A percentile compares a stretch with the other conserved stretches of the same genome.
Evolutionary conservation across 2,113 vertebrate genomes (phyloP).

Genomic region (Mesoclemmys tuberculata): DNA sequence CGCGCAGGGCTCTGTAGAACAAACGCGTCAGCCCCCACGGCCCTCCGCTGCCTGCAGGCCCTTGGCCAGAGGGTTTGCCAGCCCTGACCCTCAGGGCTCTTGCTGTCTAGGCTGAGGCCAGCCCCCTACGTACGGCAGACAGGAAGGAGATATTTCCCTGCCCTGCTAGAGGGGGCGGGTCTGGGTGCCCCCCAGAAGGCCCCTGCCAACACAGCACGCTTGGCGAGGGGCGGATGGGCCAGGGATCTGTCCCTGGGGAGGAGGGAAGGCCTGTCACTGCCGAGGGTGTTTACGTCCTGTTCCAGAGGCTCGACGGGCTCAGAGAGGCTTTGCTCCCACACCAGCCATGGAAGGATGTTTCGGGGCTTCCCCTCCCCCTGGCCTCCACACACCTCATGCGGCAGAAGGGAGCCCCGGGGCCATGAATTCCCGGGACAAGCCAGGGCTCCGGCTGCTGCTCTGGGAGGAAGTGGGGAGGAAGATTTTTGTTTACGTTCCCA

Average conservation of each 20-base stretch:
- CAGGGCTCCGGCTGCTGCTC: not conserved
- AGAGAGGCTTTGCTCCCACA: too few relatives aligned
- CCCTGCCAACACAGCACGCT: not conserved
- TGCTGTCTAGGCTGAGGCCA: not conserved
- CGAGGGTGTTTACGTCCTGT: too few relatives aligned
- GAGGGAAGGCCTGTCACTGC: too few relatives aligned
- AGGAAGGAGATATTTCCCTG: not conserved
- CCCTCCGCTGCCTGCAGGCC: not conserved
- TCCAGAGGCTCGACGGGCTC: too few relatives aligned
- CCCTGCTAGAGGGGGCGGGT: not conserved
- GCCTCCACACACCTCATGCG: not conserved
- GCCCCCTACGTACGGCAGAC: not conserved
- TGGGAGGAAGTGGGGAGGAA: not conserved
- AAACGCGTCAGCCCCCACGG: not conserved
- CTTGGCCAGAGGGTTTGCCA: not conserved
- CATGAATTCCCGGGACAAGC: not conserved
- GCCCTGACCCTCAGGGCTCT: not conserved
- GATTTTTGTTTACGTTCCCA: not conserved
- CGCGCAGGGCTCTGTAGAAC: not conserved
- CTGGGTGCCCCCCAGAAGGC: not conserved
- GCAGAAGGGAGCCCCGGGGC: not conserved
- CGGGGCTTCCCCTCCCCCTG: not conserved
- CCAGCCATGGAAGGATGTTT: not conserved
- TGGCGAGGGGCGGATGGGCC: not conserved
- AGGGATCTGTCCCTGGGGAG: not conserved